Percentiles rank a stretch among this genome's conserved stretches.
phyloP scores from a whole-genome alignment of 2,888 invertebrate species.

The Drosophila austrosaltans region DNA sequence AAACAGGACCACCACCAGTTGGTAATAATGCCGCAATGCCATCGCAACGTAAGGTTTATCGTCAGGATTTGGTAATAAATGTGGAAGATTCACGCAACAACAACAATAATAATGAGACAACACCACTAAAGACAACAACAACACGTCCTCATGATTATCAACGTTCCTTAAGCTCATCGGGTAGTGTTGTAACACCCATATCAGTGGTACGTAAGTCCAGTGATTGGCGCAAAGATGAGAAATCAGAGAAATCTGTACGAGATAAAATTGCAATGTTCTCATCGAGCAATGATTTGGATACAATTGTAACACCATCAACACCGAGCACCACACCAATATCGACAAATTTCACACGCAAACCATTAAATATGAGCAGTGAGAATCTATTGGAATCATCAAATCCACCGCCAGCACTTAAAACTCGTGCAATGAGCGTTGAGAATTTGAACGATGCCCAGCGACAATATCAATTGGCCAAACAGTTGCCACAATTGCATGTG shows the following conservation, averaged over 20 bases:
- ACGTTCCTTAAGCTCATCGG: conserved; percentile 74
- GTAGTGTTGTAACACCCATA: not conserved
- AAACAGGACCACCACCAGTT: conserved; percentile 81
- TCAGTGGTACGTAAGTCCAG: conserved; percentile 71
- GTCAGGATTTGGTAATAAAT: conserved; percentile 82
- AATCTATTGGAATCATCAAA: conserved; percentile 78
- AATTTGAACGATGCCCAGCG: conserved; percentile 83
- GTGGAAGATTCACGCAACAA: conserved; percentile 79
- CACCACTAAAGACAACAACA: conserved; percentile 34
- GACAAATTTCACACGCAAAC: conserved; percentile 63
- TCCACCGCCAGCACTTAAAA: conserved; percentile 80
- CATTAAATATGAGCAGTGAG: conserved; percentile 82
- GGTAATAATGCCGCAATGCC: conserved; percentile 41
- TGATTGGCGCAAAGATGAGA: conserved; percentile 89
- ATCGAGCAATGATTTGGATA: conserved; percentile 81
- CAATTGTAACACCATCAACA: not conserved
- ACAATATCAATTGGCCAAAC: conserved; percentile 80
- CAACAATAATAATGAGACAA: not conserved
- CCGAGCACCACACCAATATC: conserved; percentile 22
- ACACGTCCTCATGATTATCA: conserved; percentile 72
- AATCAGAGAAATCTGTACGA: conserved; percentile 91
- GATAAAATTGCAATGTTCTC: conserved; percentile 96
- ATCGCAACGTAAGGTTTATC: conserved; percentile 81
- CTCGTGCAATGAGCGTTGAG: conserved; percentile 85
- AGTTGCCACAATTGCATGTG: conserved; percentile 75